Evolutionary conservation across 2,113 vertebrate genomes (phyloP).

Genomic region (Peromyscus maniculatus): DNA sequence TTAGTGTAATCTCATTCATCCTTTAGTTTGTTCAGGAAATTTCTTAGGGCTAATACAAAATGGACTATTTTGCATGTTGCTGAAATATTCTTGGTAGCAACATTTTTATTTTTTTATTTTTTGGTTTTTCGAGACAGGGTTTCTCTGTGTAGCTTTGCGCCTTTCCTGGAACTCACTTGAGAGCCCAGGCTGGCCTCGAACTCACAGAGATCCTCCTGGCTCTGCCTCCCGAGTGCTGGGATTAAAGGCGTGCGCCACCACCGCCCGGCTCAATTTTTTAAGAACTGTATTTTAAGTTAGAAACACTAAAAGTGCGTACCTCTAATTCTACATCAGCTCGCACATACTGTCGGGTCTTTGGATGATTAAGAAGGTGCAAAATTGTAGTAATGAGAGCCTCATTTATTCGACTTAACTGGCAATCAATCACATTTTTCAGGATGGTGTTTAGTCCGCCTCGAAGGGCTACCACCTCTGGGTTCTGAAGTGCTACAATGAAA

Average conservation of each 20-base stretch:
- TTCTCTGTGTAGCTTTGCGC: no score
- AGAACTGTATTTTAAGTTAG: slow-evolving; percentile 46
- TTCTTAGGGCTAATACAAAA: slow-evolving; percentile 34
- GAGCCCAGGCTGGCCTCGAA: no score
- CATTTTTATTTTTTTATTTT: not conserved
- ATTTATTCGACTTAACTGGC: slow-evolving; percentile 98
- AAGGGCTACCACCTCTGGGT: slow-evolving; percentile 97
- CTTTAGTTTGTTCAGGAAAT: slow-evolving; percentile 25
- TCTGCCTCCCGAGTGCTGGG: no score
- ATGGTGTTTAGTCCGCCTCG: slow-evolving; percentile 97
- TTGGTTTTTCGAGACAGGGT: no score
- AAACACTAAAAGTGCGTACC: slow-evolving; percentile 87
- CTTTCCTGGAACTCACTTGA: no score
- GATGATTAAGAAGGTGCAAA: slow-evolving; percentile 99
- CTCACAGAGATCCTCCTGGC: no score
- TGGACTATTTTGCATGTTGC: not conserved
- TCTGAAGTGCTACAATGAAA: slow-evolving; percentile 93
- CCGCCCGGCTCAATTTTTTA: not conserved
- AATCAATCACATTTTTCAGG: slow-evolving; percentile 98
- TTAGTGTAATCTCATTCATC: slow-evolving; percentile 25
- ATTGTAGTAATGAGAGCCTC: slow-evolving; percentile 99
- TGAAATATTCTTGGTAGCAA: slow-evolving; percentile 8
- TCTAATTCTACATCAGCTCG: slow-evolving; percentile 97
- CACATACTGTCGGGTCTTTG: slow-evolving; percentile 97
- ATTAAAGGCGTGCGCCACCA: no score